These are phyloP conservation scores for Amphimallon solstitiale DNA, from an alignment of 2,888 invertebrate genomes.

Conservation along the genomic window DNA sequence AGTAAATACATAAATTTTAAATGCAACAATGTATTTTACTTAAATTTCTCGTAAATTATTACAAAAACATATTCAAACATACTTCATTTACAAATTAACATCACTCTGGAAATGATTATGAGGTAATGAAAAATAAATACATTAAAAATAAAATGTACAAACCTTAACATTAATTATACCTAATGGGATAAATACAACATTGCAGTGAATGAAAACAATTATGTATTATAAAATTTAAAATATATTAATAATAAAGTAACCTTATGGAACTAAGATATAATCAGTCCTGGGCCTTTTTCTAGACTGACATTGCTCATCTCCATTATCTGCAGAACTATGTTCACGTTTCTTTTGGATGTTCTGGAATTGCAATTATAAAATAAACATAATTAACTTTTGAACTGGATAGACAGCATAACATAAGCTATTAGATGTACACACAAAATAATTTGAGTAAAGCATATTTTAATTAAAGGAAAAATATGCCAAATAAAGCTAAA, in stretches of 20 bases:
- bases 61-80: conserved; percentile 13
- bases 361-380: conserved; percentile 41
- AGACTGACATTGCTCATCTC: conserved; percentile 54
- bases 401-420: too few species aligned
- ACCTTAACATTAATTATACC: conserved; percentile 22
- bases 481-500: not conserved
- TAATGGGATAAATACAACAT: conserved; percentile 22
- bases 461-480: not conserved
- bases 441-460: too few species aligned
- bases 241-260: not conserved
- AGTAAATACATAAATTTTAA: conserved; percentile 1
- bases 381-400: not conserved
- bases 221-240: not conserved
- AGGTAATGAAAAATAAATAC: conserved; percentile 28
- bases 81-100: conserved; percentile 8
- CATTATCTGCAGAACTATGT: conserved; percentile 52
- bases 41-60: conserved; percentile 7
- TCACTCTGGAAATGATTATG: conserved; percentile 2
- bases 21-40: conserved; percentile 27
- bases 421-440: too few species aligned
- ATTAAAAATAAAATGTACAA: conserved; percentile 19
- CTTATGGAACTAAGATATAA: conserved; percentile 44
- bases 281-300: conserved; percentile 59
- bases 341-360: conserved; percentile 59
- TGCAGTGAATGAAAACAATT: not conserved